phyloP scores from a whole-genome alignment of 2,888 invertebrate genomes.

The Entomobrya multifasciata region DNA sequence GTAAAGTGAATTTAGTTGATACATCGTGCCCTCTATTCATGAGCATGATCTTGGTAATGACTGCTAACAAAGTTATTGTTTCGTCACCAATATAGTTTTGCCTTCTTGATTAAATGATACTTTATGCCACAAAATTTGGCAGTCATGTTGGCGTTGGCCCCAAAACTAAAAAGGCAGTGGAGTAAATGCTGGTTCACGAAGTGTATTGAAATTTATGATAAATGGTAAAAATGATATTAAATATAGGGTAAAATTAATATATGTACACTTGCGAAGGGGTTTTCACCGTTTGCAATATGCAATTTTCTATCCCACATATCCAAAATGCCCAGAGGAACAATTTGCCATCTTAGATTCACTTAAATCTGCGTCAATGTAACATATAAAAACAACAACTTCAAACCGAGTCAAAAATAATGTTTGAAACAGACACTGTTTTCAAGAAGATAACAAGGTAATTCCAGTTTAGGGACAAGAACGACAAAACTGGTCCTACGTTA shows the following conservation, averaged over 20 bases:
- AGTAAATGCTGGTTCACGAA: not conserved
- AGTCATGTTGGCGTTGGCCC: not conserved
- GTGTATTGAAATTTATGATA: not conserved
- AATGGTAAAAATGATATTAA: no score
- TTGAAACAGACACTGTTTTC: no score
- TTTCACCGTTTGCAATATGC: no score
- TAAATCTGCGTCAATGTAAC: not conserved
- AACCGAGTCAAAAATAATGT: no score
- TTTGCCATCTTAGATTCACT: no score
- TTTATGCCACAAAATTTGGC: not conserved
- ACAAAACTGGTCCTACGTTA: conserved; percentile 35
- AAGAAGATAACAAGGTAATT: no score
- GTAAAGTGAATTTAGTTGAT: not conserved
- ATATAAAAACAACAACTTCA: not conserved
- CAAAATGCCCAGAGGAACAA: no score
- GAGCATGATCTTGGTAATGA: conserved; percentile 44
- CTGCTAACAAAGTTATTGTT: conserved; percentile 20
- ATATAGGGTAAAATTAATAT: no score
- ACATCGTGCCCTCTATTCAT: conserved; percentile 2
- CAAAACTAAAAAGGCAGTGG: not conserved
- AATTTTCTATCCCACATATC: no score
- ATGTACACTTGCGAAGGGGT: no score
- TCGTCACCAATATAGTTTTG: not conserved
- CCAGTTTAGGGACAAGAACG: no score
- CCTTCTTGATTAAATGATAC: not conserved